These are phyloP conservation scores for Zaprionus taronus DNA, from an alignment of 1,140 invertebrate species.

Conservation along the genomic window DNA sequence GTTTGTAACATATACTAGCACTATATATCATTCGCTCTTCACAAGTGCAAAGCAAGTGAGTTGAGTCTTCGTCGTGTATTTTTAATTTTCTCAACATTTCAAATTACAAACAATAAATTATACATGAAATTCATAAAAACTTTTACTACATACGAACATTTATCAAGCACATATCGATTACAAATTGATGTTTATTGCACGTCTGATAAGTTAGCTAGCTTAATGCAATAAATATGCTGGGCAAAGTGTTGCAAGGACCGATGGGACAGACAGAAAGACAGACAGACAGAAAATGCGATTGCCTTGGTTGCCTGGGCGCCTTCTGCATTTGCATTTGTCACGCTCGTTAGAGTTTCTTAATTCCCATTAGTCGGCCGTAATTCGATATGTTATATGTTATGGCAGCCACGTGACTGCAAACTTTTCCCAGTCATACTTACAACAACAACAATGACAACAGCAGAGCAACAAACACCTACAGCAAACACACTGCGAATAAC, in stretches of 20 bases:
- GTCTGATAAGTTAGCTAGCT: constrained; percentile 23
- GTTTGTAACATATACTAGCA: neutral
- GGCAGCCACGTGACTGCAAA: constrained; percentile 64
- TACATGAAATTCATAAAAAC: constrained; percentile 19
- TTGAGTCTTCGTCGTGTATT: neutral
- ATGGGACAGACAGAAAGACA: neutral
- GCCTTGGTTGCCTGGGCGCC: neutral
- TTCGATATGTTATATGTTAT: constrained; percentile 70
- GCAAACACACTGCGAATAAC: constrained; percentile 6
- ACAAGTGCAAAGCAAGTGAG: neutral
- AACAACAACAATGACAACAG: neutral
- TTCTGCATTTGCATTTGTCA: constrained; percentile 70
- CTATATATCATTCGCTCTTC: too few species aligned
- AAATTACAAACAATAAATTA: constrained; percentile 11
- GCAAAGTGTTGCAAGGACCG: constrained; percentile 6
- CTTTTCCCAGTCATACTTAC: constrained; percentile 17
- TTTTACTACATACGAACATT: constrained; percentile 16
- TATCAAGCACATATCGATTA: constrained; percentile 33
- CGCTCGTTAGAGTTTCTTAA: constrained; percentile 64
- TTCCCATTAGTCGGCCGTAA: constrained; percentile 63
- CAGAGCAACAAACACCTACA: constrained; percentile 4
- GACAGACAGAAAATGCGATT: neutral
- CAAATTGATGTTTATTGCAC: constrained; percentile 43
- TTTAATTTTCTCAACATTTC: neutral
- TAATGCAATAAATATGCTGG: constrained; percentile 38